Evolutionary conservation across 2,797 vertebrate species (phyloP).

Genomic region (Cephalopachus bancanus): DNA sequence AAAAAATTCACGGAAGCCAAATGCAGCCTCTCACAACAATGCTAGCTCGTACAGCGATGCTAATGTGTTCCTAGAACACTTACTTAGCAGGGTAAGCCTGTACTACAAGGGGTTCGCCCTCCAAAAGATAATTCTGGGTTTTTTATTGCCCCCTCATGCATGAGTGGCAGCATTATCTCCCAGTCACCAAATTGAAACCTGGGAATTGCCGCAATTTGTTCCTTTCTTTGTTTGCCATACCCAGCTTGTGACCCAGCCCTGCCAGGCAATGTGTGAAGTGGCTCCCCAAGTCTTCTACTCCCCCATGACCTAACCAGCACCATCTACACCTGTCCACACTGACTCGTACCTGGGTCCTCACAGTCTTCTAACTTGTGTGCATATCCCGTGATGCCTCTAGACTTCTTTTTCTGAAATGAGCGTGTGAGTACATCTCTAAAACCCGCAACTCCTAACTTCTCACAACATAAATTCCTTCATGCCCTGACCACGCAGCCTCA

Average conservation of each 20-base stretch:
- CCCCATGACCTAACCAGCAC: neutral
- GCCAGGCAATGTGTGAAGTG: neutral
- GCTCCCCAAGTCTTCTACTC: neutral
- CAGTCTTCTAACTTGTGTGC: neutral
- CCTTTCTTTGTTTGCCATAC: neutral
- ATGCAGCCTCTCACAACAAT: too few relatives aligned
- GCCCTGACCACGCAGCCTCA: neutral
- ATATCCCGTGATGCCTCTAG: neutral
- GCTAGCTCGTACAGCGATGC: too few relatives aligned
- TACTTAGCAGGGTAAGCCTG: too few relatives aligned
- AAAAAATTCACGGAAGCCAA: too few relatives aligned
- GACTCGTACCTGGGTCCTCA: too few relatives aligned
- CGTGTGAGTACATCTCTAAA: neutral
- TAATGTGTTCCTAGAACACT: too few relatives aligned
- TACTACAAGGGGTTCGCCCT: too few relatives aligned
- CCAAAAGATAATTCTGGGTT: too few relatives aligned
- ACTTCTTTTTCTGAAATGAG: neutral
- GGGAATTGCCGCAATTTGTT: neutral
- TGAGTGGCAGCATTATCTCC: neutral
- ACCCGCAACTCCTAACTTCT: neutral
- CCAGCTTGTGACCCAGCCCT: neutral
- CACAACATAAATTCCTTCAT: neutral
- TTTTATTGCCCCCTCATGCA: too few relatives aligned
- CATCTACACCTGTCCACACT: neutral
- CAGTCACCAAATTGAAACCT: conserved; percentile 10